Evolutionary conservation across 2,888 invertebrate genomes (phyloP), one percentile per base, ranked within the genome.

Genomic region (Hyalella azteca): DNA sequence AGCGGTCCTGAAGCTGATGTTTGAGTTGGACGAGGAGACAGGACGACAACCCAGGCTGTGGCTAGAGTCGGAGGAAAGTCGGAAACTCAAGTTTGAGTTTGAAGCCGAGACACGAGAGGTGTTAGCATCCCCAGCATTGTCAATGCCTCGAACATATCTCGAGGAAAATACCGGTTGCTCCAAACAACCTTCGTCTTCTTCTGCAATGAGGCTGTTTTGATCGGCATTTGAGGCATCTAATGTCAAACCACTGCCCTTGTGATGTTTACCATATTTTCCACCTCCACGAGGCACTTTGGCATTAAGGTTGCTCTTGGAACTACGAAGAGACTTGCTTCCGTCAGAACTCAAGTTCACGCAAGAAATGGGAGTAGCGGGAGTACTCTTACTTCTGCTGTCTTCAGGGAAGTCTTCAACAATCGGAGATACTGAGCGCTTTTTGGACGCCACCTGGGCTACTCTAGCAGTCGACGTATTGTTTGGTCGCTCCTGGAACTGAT

Each of bases 131-230:
- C 19, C 32, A 3, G 32, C 1, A 39, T 19, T 66, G 36, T 66
- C 66, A n/a, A n/a, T n/a, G 13, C 29, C 36, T 36, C 36, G 66
- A 19, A 36, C 66, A 39, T 66, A 66, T n/a, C 36, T 36, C 19
- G 66, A 29, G 19, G 66, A 39, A 15, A 36, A 66, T n/a, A 66
- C 7, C 36, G 32, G 66, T 13, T 66, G 66, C n/a, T 66, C 66
- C 13, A 66, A 29, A 19, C 29, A 41, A 13, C 75, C 75, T 45
- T 75, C 75, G 45, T 75, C 75, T 48, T 75, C 75, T n/a, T 75
- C 75, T 15, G 75, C 75, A 45, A 75, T 75, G 41, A 75, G 75
- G n/a, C 75, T 75, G 22, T 75, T 75, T 41, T 75, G 41, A 39
- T 75, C 75, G 13, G 75, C 26, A 32, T 29, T 41, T n/a, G n/a